Evolutionary conservation across 1,140 invertebrate species (phyloP), one percentile per base, ranked within the genome.

Genomic region (Archivesica marissinica): DNA sequence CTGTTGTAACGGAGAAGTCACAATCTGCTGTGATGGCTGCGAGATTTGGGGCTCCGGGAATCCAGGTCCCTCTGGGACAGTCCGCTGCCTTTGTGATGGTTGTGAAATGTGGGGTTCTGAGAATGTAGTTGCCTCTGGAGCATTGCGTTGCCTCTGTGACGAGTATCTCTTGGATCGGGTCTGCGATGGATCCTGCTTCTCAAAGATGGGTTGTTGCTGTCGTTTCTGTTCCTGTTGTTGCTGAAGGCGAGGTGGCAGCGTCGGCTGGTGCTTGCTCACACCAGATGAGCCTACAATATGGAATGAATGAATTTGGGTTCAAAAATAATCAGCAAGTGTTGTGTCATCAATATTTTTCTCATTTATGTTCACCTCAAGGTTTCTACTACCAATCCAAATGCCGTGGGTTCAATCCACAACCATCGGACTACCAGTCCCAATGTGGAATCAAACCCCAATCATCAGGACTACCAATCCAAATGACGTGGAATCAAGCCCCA

Each of bases 21-120:
- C 39, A 50, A 72, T 47, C n/a, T 47, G 68, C n/a, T 47, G n/a
- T 50, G 38, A 61, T 20, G 77, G 77, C 15, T 79, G 77, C 33
- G 77, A 64, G 68, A 78, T 78, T n/a, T 61, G 75, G 75, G 77
- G 59, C n/a, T 79, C 56, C 13, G 44, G 15, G 33, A 25, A 64
- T 0, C 38, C 56, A 28, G 56, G 56, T 1, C 77, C 77, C 39
- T 79, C 77, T 25, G 56, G 77, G 0, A 35, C 41, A 44, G 56
- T 23, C 23, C 77, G 44, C 17, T 79, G 77, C 33, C 77, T 39
- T 33, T 76, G 74, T 50, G 38, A 61, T 20, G 77, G 77, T 15
- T 79, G 77, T 47, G 77, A 64, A 79, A 78, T 78, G 20, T 61
- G 75, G 75, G 77, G 59, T n/a, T 79, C 56, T n/a, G 44, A 23